Conservation (phyloP, 2,113 vertebrate species). For the Caretta caretta region DNA sequence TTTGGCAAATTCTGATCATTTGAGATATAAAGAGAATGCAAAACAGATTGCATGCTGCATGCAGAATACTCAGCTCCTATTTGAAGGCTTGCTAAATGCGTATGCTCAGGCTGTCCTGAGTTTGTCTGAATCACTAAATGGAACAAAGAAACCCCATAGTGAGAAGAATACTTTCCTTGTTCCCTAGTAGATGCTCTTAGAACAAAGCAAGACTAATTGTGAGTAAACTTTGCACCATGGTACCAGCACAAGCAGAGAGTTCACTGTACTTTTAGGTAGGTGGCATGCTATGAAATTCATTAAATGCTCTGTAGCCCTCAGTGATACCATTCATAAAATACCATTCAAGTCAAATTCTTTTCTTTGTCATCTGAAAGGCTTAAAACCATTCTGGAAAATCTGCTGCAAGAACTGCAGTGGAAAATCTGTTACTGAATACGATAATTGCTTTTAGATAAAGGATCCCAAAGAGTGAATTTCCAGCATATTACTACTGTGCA, state of each 20-base stretch:
- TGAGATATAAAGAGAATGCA: neutral
- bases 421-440: neutral
- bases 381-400: neutral
- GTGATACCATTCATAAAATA: neutral
- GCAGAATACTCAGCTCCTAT: neutral
- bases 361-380: neutral
- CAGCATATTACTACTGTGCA: neutral
- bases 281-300: neutral
- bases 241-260: neutral
- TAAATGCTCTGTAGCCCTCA: neutral
- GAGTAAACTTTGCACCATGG: neutral
- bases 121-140: neutral
- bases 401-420: neutral
- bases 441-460: neutral
- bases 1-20: neutral
- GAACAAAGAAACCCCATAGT: neutral
- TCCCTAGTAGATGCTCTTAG: neutral
- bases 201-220: neutral
- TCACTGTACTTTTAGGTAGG: neutral
- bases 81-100: neutral
- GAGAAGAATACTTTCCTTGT: neutral
- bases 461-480: rapidly evolving
- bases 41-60: neutral
- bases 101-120: neutral
- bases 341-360: neutral